Conservation (phyloP, 2,888 invertebrate species). For the Ornithoptera priamus region DNA sequence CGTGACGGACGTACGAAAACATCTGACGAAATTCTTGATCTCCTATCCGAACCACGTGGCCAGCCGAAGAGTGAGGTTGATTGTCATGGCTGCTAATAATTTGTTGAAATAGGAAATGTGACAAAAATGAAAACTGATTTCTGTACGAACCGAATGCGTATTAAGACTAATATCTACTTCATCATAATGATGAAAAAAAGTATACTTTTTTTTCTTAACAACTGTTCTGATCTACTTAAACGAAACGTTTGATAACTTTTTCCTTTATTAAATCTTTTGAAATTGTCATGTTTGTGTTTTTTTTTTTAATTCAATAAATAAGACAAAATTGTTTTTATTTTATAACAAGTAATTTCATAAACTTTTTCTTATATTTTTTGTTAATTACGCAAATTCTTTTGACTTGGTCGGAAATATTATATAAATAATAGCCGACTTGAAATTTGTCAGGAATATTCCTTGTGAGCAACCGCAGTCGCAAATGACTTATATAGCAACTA, state of each 20-base stretch:
- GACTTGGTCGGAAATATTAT: too few relatives aligned
- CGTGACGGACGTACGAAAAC: conserved; percentile 85
- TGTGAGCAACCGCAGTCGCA: too few relatives aligned
- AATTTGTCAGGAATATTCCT: too few relatives aligned
- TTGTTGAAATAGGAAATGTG: conserved; percentile 45
- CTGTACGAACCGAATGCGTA: too few relatives aligned
- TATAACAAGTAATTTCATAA: too few relatives aligned
- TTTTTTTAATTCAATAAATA: background rate
- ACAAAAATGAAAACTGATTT: background rate
- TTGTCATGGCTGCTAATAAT: conserved; percentile 82
- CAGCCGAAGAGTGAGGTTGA: conserved; percentile 81
- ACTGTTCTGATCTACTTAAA: conserved; percentile 8
- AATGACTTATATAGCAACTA: too few relatives aligned
- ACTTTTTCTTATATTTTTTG: too few relatives aligned
- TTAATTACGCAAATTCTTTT: too few relatives aligned
- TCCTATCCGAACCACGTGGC: conserved; percentile 85
- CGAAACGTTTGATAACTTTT: background rate
- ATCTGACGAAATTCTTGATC: conserved; percentile 61
- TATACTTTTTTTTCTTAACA: conserved; percentile 2
- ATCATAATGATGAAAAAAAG: conserved; percentile 8
- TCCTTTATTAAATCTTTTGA: conserved; percentile 12
- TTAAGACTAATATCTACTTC: background rate
- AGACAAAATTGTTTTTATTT: too few relatives aligned
- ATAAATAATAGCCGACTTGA: too few relatives aligned
- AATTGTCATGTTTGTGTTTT: background rate